Evolutionary conservation across 2,888 invertebrate genomes (phyloP).

Genomic region (Meliscaeva auricollis): DNA sequence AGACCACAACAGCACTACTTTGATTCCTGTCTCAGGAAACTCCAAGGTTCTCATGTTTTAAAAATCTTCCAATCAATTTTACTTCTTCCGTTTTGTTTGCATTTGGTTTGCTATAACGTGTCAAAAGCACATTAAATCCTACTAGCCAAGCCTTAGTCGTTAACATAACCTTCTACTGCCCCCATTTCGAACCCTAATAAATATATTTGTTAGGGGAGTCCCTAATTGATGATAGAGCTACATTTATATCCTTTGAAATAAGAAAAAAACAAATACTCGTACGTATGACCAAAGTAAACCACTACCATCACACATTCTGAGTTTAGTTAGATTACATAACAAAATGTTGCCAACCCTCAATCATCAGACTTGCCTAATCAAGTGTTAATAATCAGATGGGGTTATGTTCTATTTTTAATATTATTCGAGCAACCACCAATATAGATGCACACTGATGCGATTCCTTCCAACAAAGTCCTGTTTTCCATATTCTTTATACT

Average conservation of each 20-base stretch:
- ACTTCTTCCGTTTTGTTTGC: background rate
- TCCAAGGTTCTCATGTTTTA: background rate
- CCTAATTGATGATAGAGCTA: conserved; percentile 1
- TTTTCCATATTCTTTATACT: conserved; percentile 13
- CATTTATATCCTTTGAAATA: background rate
- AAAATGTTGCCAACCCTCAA: conserved; percentile 17
- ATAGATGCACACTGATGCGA: conserved; percentile 43
- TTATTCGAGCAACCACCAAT: conserved; percentile 37
- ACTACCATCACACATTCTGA: background rate
- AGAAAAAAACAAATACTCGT: background rate
- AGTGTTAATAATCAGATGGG: conserved; percentile 71
- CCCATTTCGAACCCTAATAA: conserved; percentile 32
- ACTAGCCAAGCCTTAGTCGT: conserved; percentile 63
- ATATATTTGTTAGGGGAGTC: conserved; percentile 10
- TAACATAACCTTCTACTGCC: conserved; percentile 47
- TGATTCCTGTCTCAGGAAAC: background rate
- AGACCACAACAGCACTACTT: background rate
- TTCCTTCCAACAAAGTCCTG: background rate
- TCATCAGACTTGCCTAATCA: conserved; percentile 65
- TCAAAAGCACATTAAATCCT: conserved; percentile 69
- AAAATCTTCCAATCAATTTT: conserved; percentile 8
- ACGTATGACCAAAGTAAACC: conserved; percentile 2
- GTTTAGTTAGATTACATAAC: background rate
- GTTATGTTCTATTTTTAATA: conserved; percentile 70
- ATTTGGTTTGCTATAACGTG: conserved; percentile 35